Percentiles rank a stretch among this genome's conserved stretches.
Evolutionary conservation across 2,797 vertebrate genomes (phyloP).

Genomic region (Parambassis ranga): DNA sequence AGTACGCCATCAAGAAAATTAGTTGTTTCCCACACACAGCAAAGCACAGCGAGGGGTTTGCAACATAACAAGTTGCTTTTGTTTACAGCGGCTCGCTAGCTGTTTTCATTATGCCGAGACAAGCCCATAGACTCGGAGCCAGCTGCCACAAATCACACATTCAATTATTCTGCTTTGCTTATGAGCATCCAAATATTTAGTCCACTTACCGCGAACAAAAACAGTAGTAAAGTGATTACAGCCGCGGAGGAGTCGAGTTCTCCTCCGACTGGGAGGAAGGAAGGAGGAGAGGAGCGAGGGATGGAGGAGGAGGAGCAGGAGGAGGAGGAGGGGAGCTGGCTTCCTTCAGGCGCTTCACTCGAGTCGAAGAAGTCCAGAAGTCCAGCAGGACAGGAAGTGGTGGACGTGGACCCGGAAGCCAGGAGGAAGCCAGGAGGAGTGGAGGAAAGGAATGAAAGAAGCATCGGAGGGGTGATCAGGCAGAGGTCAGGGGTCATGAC

Average conservation of each 20-base stretch:
- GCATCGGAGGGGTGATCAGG: conserved; percentile 61
- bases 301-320: not conserved
- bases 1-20: conserved; percentile 85
- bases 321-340: not conserved
- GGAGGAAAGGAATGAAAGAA: not conserved
- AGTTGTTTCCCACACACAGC: conserved; percentile 79
- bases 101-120: conserved; percentile 83
- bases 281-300: conserved; percentile 5
- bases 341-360: no score
- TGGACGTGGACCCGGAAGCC: not conserved
- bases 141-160: conserved; percentile 82
- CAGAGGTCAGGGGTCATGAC: conserved; percentile 82
- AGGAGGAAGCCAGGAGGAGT: not conserved
- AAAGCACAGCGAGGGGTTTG: conserved; percentile 75
- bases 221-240: conserved; percentile 86
- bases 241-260: conserved; percentile 80
- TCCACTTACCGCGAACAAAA: conserved; percentile 88
- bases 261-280: conserved; percentile 58
- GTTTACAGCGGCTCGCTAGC: conserved; percentile 86
- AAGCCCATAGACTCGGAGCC: conserved; percentile 81
- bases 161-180: conserved; percentile 87
- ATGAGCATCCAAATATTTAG: conserved; percentile 90
- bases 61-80: conserved; percentile 85
- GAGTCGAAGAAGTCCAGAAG: not conserved
- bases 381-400: not conserved